Conservation (phyloP, 2,888 invertebrate genomes). For the Perizoma flavofasciatum region DNA sequence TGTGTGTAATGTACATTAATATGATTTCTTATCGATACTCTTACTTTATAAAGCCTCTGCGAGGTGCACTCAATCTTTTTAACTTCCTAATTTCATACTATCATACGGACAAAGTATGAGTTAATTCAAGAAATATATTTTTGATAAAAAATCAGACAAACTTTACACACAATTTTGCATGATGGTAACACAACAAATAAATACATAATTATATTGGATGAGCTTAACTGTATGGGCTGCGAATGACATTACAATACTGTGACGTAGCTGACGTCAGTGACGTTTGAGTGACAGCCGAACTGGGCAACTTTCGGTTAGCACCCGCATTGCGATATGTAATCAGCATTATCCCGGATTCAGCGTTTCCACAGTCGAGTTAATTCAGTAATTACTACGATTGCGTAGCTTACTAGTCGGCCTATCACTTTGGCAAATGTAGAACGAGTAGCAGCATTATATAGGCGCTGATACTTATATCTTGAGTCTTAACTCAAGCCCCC, state of each 20-base stretch:
- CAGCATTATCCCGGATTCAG: conserved; percentile 61
- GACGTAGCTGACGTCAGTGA: conserved; percentile 42
- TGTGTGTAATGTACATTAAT: background rate
- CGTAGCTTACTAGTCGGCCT: conserved; percentile 23
- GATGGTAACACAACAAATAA: conserved; percentile 7
- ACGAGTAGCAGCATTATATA: background rate
- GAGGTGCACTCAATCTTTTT: too few relatives aligned
- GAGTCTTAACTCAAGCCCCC: too few relatives aligned
- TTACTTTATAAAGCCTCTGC: too few relatives aligned
- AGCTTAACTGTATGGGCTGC: conserved; percentile 14
- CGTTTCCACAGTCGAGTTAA: conserved; percentile 59
- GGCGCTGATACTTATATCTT: too few relatives aligned
- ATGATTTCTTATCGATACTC: background rate
- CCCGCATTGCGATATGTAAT: conserved; percentile 65
- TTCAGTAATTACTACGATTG: conserved; percentile 61
- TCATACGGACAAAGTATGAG: too few relatives aligned
- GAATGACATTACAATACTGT: conserved; percentile 45
- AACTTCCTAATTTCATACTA: too few relatives aligned
- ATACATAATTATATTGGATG: conserved; percentile 15
- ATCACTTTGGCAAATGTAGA: conserved; percentile 1
- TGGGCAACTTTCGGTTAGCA: conserved; percentile 52
- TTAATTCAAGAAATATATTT: too few relatives aligned
- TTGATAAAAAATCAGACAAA: too few relatives aligned
- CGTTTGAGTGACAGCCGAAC: conserved; percentile 57
- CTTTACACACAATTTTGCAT: too few relatives aligned